Base-by-base conservation (phyloP, 92 coral and sea anemone species). In the Meandrina meandrites region DNA sequence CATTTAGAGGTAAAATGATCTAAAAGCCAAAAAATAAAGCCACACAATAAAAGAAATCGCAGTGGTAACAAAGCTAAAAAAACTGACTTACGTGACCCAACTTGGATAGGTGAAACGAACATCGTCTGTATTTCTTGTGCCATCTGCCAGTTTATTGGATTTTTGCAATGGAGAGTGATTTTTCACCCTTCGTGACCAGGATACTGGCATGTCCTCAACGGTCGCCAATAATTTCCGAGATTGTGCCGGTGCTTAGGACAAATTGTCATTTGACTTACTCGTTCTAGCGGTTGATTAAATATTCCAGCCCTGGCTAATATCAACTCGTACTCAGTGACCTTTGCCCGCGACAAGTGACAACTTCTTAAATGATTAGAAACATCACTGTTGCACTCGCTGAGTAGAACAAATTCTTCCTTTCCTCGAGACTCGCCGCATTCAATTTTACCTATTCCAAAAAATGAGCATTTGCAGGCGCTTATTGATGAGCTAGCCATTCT, bases 141-240 rank as follows among this genome's bases (percentile, higher is more conserved):
- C 81, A 79, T 79, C 82, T 21, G n/a, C 48, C 69, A 79, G 82
- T 79, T 79, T 27, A 79, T 40, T n/a, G 82, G 70, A 34, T 79
- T 79, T 54, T 79, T 79, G 51, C 82, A 53, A 45, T 79, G 82
- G n/a, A 79, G 69, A 16, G 62, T 24, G 17, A 28, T 77, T 15
- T 77, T 77, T 34, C 64, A 64, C 48, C 80, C 64, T 28, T 77
- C 80, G 80, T 77, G 80, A 14, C 34, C 19, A 14, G 86, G 86
- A 15, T 82, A 69, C 28, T 84, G 86, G 45, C 86, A 82, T 17
- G 86, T 69, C 78, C 78, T 68, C 67, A 69, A 58, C 32, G 86
- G 86, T 58, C 79, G 75, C 79, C 86, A 84, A 84, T 32, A 84
- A 74, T 78, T 72, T 24, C 87, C 87, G 51, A 84, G 50, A 54